Evolutionary conservation across 2,113 vertebrate genomes (phyloP).

Genomic region (Neofelis nebulosa): DNA sequence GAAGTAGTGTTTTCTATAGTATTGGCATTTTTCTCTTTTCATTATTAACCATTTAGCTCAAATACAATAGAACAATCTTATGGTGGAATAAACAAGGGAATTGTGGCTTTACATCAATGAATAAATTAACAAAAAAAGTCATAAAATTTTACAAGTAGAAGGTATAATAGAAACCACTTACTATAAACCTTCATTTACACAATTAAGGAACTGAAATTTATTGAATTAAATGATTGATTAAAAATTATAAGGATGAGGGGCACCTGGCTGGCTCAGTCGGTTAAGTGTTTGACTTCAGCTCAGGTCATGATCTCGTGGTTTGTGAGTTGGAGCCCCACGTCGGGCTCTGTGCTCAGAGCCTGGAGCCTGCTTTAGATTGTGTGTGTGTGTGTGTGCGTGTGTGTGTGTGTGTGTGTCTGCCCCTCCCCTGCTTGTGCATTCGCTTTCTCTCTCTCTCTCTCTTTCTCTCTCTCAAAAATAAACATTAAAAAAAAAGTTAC

Average conservation of each 20-base stretch:
- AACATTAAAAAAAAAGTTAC: neutral
- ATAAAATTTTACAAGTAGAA: neutral
- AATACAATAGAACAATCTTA: neutral
- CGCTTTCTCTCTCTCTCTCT: too few species aligned
- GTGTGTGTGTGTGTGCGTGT: too few species aligned
- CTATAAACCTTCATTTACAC: neutral
- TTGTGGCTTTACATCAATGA: neutral
- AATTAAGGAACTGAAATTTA: neutral
- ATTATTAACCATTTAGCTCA: neutral
- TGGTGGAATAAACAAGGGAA: neutral
- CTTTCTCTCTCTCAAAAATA: too few species aligned
- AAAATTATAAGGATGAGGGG: neutral
- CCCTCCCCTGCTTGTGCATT: too few species aligned
- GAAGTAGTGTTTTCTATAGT: neutral
- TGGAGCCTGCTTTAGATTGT: too few species aligned
- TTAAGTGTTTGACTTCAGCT: too few species aligned
- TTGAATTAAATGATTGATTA: neutral
- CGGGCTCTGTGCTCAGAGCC: too few species aligned
- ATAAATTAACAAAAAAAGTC: neutral
- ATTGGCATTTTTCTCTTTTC: neutral
- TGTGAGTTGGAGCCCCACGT: too few species aligned
- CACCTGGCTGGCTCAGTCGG: too few species aligned
- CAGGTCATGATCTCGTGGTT: too few species aligned
- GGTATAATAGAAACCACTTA: neutral
- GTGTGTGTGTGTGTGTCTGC: too few species aligned